Percentiles rank a stretch among this genome's conserved stretches.
phyloP scores from a whole-genome alignment of 2,797 vertebrate species.

The Dermochelys coriacea region DNA sequence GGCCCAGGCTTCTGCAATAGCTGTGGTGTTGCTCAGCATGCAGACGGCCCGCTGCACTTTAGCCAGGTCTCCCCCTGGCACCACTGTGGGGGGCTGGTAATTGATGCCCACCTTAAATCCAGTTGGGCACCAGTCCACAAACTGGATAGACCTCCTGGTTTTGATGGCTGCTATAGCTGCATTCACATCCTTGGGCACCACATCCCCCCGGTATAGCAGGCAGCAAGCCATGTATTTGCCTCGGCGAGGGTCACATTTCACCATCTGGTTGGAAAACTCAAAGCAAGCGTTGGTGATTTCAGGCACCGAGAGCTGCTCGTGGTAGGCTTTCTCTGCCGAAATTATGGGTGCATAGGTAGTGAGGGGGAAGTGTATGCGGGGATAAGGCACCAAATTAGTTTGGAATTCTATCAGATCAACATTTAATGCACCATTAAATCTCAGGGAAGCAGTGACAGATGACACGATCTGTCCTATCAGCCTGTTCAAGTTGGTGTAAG shows the following conservation, averaged over 20 bases:
- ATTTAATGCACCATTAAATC: conserved; percentile 53
- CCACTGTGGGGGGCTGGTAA: conserved; percentile 45
- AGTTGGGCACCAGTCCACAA: conserved; percentile 78
- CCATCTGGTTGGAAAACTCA: conserved; percentile 62
- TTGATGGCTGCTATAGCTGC: conserved; percentile 33
- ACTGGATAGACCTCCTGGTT: neutral
- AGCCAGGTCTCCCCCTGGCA: conserved; percentile 55
- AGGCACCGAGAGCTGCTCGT: conserved; percentile 3
- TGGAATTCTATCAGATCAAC: conserved; percentile 72
- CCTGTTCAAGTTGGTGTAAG: conserved; percentile 62
- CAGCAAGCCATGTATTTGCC: conserved; percentile 73
- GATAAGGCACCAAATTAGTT: conserved; percentile 52
- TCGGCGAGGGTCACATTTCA: conserved; percentile 65
- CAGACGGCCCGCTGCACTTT: conserved; percentile 73
- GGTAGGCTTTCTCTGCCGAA: neutral
- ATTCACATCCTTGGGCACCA: conserved; percentile 61
- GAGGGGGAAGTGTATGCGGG: conserved; percentile 56
- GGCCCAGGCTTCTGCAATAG: conserved; percentile 51
- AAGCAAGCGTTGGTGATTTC: conserved; percentile 55
- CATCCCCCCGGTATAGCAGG: conserved; percentile 56
- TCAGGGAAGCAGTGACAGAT: conserved; percentile 26
- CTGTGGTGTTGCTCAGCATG: conserved; percentile 65
- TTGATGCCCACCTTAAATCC: conserved; percentile 76
- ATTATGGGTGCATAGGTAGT: conserved; percentile 15
- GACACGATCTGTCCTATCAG: conserved; percentile 30